Evolutionary conservation across 1,140 invertebrate genomes (phyloP).

Genomic region (Carcinoscorpius rotundicauda): DNA sequence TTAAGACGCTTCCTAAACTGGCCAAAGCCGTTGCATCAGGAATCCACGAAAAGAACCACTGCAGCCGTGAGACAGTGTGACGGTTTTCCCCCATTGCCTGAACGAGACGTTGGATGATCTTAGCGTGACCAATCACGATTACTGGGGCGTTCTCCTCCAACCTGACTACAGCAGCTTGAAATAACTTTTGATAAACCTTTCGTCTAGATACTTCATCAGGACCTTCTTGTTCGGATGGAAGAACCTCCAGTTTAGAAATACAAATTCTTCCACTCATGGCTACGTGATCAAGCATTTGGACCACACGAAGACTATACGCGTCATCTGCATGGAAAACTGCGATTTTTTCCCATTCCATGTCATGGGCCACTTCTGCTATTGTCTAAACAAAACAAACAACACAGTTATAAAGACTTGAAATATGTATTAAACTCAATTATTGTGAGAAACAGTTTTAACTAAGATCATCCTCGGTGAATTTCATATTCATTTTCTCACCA

Average conservation of each 20-base stretch:
- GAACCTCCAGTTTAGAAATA: conserved; percentile 16
- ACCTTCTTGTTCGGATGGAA: conserved; percentile 16
- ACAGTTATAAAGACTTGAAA: not conserved
- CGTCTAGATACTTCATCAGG: conserved; percentile 8
- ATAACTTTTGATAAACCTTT: no score
- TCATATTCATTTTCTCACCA: no score
- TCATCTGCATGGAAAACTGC: conserved; percentile 29
- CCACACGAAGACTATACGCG: conserved; percentile 25
- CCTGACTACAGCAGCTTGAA: conserved; percentile 24
- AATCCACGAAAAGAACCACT: conserved; percentile 20
- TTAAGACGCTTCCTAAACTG: not conserved
- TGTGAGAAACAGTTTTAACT: no score
- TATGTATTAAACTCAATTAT: no score
- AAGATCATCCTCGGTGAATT: no score
- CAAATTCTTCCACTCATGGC: conserved; percentile 20
- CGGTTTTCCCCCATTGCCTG: conserved; percentile 5
- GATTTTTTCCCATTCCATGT: conserved; percentile 31
- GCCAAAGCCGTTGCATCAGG: conserved; percentile 1
- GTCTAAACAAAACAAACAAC: conserved; percentile 25
- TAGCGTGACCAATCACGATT: conserved; percentile 12
- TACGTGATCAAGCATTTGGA: conserved; percentile 25
- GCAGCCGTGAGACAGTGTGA: conserved; percentile 10
- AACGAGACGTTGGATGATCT: conserved; percentile 7
- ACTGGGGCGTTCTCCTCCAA: conserved; percentile 19
- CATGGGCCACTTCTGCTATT: conserved; percentile 25